Conservation (phyloP, 2,888 invertebrate genomes). For the Cephus sareptanus region DNA sequence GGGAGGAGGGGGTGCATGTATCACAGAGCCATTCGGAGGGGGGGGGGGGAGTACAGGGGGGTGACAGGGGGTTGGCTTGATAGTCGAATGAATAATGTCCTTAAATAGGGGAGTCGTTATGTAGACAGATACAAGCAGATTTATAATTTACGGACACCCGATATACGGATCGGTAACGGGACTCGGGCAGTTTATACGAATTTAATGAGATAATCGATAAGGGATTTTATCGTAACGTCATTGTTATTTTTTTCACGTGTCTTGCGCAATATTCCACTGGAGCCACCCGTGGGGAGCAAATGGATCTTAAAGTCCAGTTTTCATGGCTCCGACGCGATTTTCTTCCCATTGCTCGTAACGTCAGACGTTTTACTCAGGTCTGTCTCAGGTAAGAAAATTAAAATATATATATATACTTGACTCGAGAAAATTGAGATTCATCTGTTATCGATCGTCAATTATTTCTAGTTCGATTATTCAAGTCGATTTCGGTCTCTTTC, state of each 20-base stretch:
- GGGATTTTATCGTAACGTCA: neutral
- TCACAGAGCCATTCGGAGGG: neutral
- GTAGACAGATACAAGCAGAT: neutral
- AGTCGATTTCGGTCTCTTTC: neutral
- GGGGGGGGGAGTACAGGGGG: neutral
- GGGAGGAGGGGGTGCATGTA: neutral
- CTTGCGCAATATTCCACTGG: neutral
- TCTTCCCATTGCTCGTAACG: too few relatives aligned
- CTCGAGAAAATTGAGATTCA: neutral
- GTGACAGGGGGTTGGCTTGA: neutral
- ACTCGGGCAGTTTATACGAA: neutral
- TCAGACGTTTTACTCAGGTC: neutral
- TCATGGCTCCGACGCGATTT: neutral
- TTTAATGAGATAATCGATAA: neutral
- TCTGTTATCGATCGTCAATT: neutral
- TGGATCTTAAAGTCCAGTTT: neutral
- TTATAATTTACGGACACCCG: neutral
- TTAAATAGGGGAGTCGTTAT: neutral
- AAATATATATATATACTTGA: neutral
- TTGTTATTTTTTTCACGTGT: neutral
- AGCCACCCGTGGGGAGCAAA: too few relatives aligned
- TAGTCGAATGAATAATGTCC: neutral
- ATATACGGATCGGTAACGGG: neutral
- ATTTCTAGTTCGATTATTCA: neutral
- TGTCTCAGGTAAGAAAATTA: neutral